Evolutionary conservation across 2,797 vertebrate species (phyloP), one percentile per base, ranked within the genome.

Genomic region (Sylvia borin): DNA sequence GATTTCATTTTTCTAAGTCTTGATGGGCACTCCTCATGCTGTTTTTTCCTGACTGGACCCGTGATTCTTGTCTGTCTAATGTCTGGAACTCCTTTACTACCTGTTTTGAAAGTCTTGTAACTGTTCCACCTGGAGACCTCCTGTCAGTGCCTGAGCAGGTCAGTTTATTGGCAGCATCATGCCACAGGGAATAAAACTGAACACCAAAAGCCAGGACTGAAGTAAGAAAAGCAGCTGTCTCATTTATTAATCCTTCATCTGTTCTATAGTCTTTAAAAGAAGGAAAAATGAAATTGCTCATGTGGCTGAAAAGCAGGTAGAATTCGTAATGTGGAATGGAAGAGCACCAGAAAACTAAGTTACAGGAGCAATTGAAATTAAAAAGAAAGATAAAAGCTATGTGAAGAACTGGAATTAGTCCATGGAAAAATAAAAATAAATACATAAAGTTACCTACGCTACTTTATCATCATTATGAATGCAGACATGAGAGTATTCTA

Each of bases 221-320:
- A 97, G 62, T 90, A 60, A 79, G 62, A 85, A 86, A 66, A 86
- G 60, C 92, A 85, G 64, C 71, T 84, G 71, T 86, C 71, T 77
- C 50, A 16, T 76, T 90, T 95, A 74, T 67, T 96, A 94, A 89
- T 89, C 75, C 54, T 75, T 83, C 76, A 20, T 90, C 91, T 92
- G 45, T 70, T 84, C 76, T 73, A 9, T 54, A 66, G 60, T 64
- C 36, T 84, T 84, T 65, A 72, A 73, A 89, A 90, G 42, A 81
- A 68, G 27, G 57, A 70, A 50, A 73, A 93, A 72, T 40, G 17
- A 67, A 84, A 67, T 85, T 84, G 48, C 60, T 84, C 71, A 25
- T 13, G 6, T 64, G 32, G 38, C 65, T 85, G 64, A 79, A 92
- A 92, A 94, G 40, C 40, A 58, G 55, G 66, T 81, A 75, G 67